Base-by-base conservation (phyloP, 2,113 vertebrate species). In the Sakesphorus luctuosus region DNA sequence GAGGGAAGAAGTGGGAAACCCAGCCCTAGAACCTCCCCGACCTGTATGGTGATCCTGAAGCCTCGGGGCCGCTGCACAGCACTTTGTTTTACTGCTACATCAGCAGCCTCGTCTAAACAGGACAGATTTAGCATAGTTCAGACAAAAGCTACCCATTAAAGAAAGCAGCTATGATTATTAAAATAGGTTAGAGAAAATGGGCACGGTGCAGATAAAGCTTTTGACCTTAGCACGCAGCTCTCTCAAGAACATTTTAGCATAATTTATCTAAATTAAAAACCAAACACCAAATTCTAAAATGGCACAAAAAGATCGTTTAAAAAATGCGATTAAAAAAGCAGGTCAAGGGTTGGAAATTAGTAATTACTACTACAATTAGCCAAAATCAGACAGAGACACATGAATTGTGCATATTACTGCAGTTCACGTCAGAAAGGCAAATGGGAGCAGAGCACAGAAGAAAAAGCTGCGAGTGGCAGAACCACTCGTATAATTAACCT, bases 261-360 rank as follows among this genome's bases (percentile, higher is more conserved):
- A 94, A 97, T 97, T 91, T 91, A 94, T 93, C 89, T 96, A 96
- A 97, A 93, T 97, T 93, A 97, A 97, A 97, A 97, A 81, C 89
- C 84, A 96, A 97, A 95, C 89, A 93, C 85, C 88, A 26, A 71
- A 94, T 93, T 94, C 91, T 90, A 90, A 93, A 94, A 86, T 17
- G 81, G 94, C 73, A 94, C 89, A 81, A 90, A 95, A 94, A 94
- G 89, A 95, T 84, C 24, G 0, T 79, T 94, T 91, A 43, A 89
- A 96, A 95, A 96, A 81, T 8, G 50, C 15, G 86, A 97, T 96
- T 95, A 90, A 93, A 93, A 93, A 92, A 92, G 71, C 52, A 7
- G 92, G 94, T 95, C 93, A 95, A 33, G 74, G 91, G 94, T 89
- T 81, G 69, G 77, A 95, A 93, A 93, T 95, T 94, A 93, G 95